Conservation (phyloP, 64 coral and sea anemone species). For the Actinia equina region DNA sequence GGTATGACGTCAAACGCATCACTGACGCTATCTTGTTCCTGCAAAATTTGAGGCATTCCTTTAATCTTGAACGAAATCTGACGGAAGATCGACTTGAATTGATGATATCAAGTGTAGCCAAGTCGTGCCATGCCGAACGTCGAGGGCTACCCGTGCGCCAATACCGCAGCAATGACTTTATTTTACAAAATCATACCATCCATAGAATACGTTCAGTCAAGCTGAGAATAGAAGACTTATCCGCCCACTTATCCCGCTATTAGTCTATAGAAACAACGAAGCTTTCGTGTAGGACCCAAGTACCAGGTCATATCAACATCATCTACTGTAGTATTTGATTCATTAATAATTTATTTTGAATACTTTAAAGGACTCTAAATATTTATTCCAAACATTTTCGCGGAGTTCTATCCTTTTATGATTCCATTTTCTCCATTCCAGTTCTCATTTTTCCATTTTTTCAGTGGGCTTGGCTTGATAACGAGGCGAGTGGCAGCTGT, state of each 20-base stretch:
- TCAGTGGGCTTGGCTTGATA: background rate
- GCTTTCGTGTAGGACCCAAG: background rate
- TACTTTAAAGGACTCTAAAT: background rate
- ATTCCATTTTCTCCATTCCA: background rate
- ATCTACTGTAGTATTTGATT: background rate
- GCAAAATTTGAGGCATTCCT: too few species aligned
- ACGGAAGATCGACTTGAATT: too few species aligned
- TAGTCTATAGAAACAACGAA: too few species aligned
- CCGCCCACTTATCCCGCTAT: background rate
- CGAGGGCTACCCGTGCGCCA: too few species aligned
- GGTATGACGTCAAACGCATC: background rate
- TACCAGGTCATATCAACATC: background rate
- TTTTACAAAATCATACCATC: background rate
- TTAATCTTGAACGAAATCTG: too few species aligned
- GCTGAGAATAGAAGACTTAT: background rate
- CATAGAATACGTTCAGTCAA: background rate
- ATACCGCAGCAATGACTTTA: background rate
- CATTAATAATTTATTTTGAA: background rate
- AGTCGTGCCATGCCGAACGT: too few species aligned
- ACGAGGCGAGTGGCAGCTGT: constrained; percentile 46
- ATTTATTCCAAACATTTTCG: background rate
- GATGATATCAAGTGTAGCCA: too few species aligned
- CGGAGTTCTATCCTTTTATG: background rate
- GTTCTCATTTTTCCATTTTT: background rate
- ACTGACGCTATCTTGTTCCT: background rate